Evolutionary conservation across 35 echinoderm and acorn worm genomes (phyloP).

Genomic region (Apostichopus californicus): DNA sequence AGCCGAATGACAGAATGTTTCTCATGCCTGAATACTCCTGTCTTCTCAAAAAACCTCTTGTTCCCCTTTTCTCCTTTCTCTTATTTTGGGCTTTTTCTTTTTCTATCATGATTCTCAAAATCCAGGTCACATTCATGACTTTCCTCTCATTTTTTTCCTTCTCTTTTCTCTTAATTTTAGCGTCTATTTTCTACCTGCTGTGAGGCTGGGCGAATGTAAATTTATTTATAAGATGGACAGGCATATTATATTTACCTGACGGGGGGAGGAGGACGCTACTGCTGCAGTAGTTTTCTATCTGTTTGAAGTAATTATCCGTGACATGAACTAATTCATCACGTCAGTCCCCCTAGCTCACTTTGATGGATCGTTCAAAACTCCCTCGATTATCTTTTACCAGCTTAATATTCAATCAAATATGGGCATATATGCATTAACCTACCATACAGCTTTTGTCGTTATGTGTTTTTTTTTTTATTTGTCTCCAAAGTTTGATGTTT

Average conservation of each 20-base stretch:
- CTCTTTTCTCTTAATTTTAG: not conserved
- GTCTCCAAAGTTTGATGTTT: no score
- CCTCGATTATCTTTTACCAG: not conserved
- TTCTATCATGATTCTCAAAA: not conserved
- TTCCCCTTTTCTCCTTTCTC: not conserved
- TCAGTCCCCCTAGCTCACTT: not conserved
- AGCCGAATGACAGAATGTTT: not conserved
- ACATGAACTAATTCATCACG: not conserved
- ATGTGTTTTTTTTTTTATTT: no score
- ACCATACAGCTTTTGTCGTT: no score
- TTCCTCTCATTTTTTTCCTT: not conserved
- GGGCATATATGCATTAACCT: no score
- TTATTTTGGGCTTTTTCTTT: not conserved
- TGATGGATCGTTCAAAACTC: not conserved
- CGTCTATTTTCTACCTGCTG: not conserved
- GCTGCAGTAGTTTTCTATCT: not conserved
- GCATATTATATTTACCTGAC: no score
- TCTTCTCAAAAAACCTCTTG: not conserved
- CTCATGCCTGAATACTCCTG: not conserved
- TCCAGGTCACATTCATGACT: constrained; percentile 16
- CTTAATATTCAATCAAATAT: not conserved
- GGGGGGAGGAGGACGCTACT: no score
- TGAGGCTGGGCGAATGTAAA: no score
- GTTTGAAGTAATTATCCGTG: not conserved
- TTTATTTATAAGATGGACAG: no score